These are phyloP conservation scores for Leucopsar rothschildi DNA, from an alignment of 2,113 vertebrate species.

Conservation along the genomic window DNA sequence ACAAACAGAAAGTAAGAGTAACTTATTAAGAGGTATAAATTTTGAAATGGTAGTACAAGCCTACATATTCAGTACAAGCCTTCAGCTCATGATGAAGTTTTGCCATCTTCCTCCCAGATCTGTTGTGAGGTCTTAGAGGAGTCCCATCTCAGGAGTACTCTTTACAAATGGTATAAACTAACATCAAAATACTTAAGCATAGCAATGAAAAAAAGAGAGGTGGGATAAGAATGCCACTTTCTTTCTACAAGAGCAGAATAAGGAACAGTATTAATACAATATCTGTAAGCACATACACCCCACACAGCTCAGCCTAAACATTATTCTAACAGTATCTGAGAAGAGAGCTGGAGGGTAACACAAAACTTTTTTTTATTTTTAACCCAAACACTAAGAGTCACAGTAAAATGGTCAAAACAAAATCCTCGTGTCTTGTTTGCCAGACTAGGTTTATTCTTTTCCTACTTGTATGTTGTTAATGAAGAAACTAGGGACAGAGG, in stretches of 20 bases:
- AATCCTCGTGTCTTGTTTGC: background rate
- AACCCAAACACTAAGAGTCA: background rate
- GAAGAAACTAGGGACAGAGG: background rate
- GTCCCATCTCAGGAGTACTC: background rate
- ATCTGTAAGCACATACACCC: accelerated
- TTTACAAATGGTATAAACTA: background rate
- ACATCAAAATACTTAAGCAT: background rate
- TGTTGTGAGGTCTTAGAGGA: background rate
- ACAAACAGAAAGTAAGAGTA: background rate
- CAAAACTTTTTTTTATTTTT: background rate
- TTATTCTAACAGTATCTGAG: background rate
- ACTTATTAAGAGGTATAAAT: background rate
- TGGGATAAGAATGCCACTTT: accelerated
- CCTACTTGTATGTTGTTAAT: background rate
- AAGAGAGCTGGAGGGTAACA: background rate
- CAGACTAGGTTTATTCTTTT: background rate
- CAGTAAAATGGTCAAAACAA: background rate
- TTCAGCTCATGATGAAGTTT: background rate
- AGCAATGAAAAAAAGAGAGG: background rate
- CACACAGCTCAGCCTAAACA: background rate
- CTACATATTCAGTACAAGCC: background rate
- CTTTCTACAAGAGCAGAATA: background rate
- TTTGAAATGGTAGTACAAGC: background rate
- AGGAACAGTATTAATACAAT: background rate
- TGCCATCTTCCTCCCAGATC: background rate